phyloP scores from a whole-genome alignment of 2,888 invertebrate genomes.

The Unio pictorum region DNA sequence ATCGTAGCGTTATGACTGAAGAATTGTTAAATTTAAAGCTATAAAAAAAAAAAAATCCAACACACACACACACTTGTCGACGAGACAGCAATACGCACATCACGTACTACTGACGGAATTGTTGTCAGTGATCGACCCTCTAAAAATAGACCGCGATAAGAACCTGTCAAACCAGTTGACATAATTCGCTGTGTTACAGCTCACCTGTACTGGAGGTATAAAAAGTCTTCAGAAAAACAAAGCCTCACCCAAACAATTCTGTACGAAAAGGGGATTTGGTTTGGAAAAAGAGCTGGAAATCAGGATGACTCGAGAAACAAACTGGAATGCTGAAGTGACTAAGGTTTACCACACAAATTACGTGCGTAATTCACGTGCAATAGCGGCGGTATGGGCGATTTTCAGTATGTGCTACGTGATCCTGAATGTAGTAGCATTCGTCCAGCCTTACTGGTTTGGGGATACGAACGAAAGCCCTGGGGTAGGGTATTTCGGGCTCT shows the following conservation, averaged over 20 bases:
- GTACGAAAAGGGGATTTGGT: neutral
- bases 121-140: neutral
- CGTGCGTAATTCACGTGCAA: conserved; percentile 77
- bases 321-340: conserved; percentile 56
- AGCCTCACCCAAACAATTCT: conserved; percentile 19
- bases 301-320: conserved; percentile 49
- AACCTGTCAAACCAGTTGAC: conserved; percentile 18
- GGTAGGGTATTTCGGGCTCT: conserved; percentile 92
- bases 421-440: conserved; percentile 93
- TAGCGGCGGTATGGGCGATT: conserved; percentile 97
- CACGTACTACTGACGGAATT: too few relatives aligned
- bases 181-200: conserved; percentile 21
- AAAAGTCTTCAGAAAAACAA: conserved; percentile 19
- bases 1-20: too few relatives aligned
- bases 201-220: conserved; percentile 29
- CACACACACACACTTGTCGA: too few relatives aligned
- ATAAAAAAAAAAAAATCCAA: too few relatives aligned
- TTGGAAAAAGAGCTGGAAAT: neutral
- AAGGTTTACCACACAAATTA: conserved; percentile 67
- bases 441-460: conserved; percentile 82
- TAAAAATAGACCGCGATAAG: conserved; percentile 9
- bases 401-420: conserved; percentile 98
- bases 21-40: too few relatives aligned
- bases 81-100: too few relatives aligned
- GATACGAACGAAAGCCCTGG: conserved; percentile 78